Evolutionary conservation across 2,113 vertebrate genomes (phyloP), one percentile per base, ranked within the genome.

Genomic region (Beaufortia kweichowensis): DNA sequence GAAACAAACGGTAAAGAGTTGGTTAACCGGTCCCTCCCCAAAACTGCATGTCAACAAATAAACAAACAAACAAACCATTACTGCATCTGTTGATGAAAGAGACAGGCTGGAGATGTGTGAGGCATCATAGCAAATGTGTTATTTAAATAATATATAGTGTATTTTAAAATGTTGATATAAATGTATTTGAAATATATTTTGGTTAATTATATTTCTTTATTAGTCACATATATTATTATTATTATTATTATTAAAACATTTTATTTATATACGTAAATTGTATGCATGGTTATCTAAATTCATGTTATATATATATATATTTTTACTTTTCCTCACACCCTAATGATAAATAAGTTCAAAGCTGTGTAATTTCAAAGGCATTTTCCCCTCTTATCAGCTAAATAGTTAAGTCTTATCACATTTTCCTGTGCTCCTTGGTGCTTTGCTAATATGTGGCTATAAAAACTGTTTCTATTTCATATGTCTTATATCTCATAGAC

Each of bases 1-100:
- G 65, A 66, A 64, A 60, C 31, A 81, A 68, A 24, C n/a, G n/a
- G n/a, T n/a, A 74, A 72, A 63, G 64, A 75, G 43, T 75, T 29
- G 43, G 61, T 53, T 77, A 66, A 70, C 35, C 56, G 60, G 76
- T 35, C 33, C 65, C 65, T 46, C 53, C 29, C 65, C 14, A 23
- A 56, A 41, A 26, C 65, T 35, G 66, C 57, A 11, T n/a, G 56
- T 28, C 41, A 39, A 35, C 33, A 35, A 35, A 35, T 8, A 35
- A 33, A 33, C 31, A 78, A 63, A 63, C 67, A 75, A 62, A 80
- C 46, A 80, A 56, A 70, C 65, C 26, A 46, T 76, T 57, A 71
- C 21, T 4, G 28, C 4, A 28, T 39, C 24, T 56, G 39, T 35
- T 21, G 19, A 55, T 24, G 19, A 48, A 14, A 10, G 9, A 71